phyloP scores from a whole-genome alignment of 2,113 vertebrate genomes.

The Protobothrops mucrosquamatus region DNA sequence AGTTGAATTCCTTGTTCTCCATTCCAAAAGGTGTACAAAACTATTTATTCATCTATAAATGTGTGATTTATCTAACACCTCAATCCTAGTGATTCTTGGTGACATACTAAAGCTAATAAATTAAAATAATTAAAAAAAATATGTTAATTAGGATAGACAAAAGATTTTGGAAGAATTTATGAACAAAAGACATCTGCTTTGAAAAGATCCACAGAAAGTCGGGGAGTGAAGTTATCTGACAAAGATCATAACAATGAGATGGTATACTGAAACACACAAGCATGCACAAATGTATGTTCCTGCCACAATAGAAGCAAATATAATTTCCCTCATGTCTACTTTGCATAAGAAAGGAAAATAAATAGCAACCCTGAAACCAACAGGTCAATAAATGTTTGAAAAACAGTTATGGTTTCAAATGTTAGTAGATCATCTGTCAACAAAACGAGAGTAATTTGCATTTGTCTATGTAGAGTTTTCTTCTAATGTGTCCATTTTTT shows the following conservation, averaged over 20 bases:
- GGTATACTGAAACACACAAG: neutral
- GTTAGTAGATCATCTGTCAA: neutral
- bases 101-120: neutral
- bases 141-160: neutral
- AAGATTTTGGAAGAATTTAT: neutral
- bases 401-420: neutral
- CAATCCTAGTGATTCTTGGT: neutral
- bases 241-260: neutral
- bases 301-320: neutral
- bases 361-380: neutral
- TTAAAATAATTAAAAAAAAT: neutral
- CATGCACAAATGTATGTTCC: neutral
- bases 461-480: neutral
- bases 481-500: neutral
- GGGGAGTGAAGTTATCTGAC: neutral
- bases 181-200: neutral
- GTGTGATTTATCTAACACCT: neutral
- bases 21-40: neutral
- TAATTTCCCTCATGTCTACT: neutral
- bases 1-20: neutral
- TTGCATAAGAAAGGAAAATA: neutral
- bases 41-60: neutral
- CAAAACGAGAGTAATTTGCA: neutral
- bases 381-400: neutral
- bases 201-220: neutral